phyloP scores from a whole-genome alignment of 2,797 vertebrate genomes.

The Phalanger gymnotis region DNA sequence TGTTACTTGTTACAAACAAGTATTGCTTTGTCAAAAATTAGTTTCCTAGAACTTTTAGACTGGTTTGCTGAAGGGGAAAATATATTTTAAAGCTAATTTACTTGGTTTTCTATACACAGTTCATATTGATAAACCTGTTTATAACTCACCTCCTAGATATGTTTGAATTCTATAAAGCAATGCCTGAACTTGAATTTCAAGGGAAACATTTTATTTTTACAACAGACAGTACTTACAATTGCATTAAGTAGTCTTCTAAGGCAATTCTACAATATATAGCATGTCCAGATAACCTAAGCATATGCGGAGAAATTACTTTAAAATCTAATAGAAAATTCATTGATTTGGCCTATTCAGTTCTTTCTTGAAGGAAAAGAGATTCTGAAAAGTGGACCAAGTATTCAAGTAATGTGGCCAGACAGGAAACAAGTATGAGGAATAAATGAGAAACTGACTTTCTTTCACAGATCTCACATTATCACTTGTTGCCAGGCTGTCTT shows the following conservation, averaged over 20 bases:
- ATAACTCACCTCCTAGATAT: constrained; percentile 40
- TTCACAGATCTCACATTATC: background rate
- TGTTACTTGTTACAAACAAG: constrained; percentile 20
- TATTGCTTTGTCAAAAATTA: constrained; percentile 33
- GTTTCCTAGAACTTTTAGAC: constrained; percentile 48
- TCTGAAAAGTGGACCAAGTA: background rate
- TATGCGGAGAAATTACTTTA: background rate
- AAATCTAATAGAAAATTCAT: background rate
- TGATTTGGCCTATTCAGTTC: rapidly evolving
- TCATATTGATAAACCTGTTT: constrained; percentile 11
- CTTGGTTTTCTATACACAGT: constrained; percentile 12
- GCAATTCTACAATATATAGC: background rate
- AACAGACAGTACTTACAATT: background rate
- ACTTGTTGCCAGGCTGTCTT: background rate
- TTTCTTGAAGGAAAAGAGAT: background rate
- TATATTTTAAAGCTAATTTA: constrained; percentile 46
- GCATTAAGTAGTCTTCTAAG: background rate
- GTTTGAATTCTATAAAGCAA: background rate
- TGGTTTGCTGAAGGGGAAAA: constrained; percentile 46
- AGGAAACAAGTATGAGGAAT: rapidly evolving
- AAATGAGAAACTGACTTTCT: background rate
- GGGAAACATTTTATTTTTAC: background rate
- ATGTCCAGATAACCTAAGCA: background rate
- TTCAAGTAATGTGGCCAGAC: rapidly evolving
- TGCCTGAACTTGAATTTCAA: background rate